Percentiles rank a stretch among this genome's conserved stretches.
These are phyloP conservation scores for Cladorhizidae sp. DNA, from an alignment of 37 sponge, comb jelly and placozoan genomes.

Conservation along the genomic window DNA sequence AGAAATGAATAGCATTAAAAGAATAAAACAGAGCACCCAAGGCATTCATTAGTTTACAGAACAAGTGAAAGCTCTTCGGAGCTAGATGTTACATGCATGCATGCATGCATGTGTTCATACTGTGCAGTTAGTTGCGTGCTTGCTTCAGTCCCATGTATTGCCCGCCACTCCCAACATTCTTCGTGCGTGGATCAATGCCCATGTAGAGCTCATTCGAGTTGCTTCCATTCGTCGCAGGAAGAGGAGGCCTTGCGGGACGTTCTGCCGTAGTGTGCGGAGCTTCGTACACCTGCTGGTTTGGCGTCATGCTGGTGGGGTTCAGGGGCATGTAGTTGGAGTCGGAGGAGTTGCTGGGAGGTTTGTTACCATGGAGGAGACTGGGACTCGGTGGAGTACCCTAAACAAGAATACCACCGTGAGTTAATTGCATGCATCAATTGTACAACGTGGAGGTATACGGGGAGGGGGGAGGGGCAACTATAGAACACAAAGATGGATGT, in stretches of 20 bases:
- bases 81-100: no score
- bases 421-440: background rate
- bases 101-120: no score
- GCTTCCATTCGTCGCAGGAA: background rate
- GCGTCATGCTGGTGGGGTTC: background rate
- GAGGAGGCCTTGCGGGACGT: background rate
- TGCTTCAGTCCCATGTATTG: conserved; percentile 36
- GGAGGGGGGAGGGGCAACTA: no score
- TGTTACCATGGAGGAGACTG: background rate
- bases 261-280: background rate
- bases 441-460: no score
- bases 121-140: no score
- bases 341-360: background rate
- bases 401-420: background rate
- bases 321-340: conserved; percentile 14
- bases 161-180: background rate
- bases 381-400: background rate
- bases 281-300: background rate
- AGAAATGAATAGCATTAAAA: no score
- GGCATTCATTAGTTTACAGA: no score
- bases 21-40: no score
- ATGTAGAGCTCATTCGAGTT: conserved; percentile 13
- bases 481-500: no score
- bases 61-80: no score
- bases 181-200: conserved; percentile 22